Evolutionary conservation across 1,140 invertebrate species (phyloP), one percentile per base, ranked within the genome.

Genomic region (Cylas formicarius): DNA sequence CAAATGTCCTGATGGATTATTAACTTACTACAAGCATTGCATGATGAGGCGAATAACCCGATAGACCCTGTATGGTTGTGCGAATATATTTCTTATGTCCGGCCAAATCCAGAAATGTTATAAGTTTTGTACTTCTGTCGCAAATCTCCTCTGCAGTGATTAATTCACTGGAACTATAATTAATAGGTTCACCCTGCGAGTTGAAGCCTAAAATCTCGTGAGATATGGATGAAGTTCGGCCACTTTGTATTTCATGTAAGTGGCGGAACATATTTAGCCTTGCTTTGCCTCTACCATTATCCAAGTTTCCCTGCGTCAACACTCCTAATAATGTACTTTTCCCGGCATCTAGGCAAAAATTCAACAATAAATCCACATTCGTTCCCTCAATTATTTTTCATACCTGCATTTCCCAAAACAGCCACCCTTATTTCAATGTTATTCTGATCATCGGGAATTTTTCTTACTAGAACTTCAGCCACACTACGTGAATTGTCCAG

Each of bases 151-250:
- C 94, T 0, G 92, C 83, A 1, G 86, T 93, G 62, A 86, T 84
- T 63, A 90, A 81, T 58, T 91, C 86, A 47, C 84, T 86, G 61
- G 94, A 96, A 55, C 94, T 95, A 50, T 79, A 79, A 60, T 80
- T 79, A 1, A 93, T 77, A 18, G 87, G 73, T 53, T 78, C 73
- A 1, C 84, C 84, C 72, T 84, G 69, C 4, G 76, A 74, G 69
- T 92, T 86, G 65, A 98, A 98, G 4, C 94, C 95, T 11, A 99
- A 76, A 47, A 97, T 91, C 71, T 98, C 94, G 63, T 96, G 89
- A 47, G 89, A 93, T 48, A 98, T 93, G 9, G 91, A 95, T 1
- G 90, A 95, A 0, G 96, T 99, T 48, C 92, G 75, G 7, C 96
- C 96, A 22, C 89, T 87, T 66, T 90, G 88, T 53, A 98, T 90